A percentile compares a stretch with the other conserved stretches of the same genome.
Conservation (phyloP, 1,140 invertebrate species). For the Drosophila insularis region DNA sequence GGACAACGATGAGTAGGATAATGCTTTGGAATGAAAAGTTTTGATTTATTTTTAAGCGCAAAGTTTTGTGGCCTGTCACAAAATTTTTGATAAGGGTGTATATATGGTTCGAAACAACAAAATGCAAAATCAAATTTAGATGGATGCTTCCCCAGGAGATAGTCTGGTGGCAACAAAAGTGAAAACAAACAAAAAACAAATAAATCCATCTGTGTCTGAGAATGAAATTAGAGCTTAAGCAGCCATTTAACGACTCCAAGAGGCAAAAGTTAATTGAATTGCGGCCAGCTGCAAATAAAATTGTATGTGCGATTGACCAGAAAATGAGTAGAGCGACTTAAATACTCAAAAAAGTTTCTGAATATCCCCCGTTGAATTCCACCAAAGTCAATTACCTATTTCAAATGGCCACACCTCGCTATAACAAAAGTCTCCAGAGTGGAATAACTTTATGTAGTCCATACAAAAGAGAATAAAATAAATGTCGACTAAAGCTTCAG, state of each 20-base stretch:
- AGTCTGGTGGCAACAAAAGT: background rate
- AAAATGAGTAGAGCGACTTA: slow-evolving; percentile 1
- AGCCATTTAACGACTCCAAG: slow-evolving; percentile 1
- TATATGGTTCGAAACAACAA: slow-evolving; percentile 2
- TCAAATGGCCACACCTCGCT: slow-evolving; percentile 15
- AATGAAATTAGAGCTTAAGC: slow-evolving; percentile 17
- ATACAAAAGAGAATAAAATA: slow-evolving; percentile 30
- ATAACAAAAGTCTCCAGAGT: slow-evolving; percentile 45
- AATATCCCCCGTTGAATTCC: background rate
- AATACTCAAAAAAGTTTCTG: background rate
- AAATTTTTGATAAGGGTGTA: slow-evolving; percentile 23
- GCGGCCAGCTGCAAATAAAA: slow-evolving; percentile 8
- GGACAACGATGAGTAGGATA: slow-evolving; percentile 18
- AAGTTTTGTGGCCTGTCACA: slow-evolving; percentile 27
- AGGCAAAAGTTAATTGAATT: slow-evolving; percentile 9
- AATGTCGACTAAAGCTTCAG: slow-evolving; percentile 43
- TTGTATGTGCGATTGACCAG: background rate
- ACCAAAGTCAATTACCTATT: background rate
- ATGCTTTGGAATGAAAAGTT: slow-evolving; percentile 26
- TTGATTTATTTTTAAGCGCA: slow-evolving; percentile 31
- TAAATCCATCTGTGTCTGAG: background rate
- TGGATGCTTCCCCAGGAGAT: background rate
- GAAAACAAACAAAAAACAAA: slow-evolving; percentile 9
- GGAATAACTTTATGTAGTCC: slow-evolving; percentile 40
- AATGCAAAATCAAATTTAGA: slow-evolving; percentile 20